These are phyloP conservation scores for Xylota segnis DNA, from an alignment of 2,888 invertebrate species.

Conservation along the genomic window DNA sequence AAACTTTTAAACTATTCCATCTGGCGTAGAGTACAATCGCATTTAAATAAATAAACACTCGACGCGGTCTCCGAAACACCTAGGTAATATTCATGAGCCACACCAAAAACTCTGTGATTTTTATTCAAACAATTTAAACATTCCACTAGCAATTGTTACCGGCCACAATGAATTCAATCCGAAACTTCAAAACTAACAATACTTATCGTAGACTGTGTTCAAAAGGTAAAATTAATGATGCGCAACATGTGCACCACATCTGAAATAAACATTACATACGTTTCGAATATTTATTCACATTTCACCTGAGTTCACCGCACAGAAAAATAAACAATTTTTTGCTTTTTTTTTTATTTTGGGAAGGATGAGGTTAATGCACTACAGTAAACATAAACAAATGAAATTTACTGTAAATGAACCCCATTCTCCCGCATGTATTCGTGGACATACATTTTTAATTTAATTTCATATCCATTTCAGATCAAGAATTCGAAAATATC, in stretches of 20 bases:
- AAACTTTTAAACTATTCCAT: not conserved
- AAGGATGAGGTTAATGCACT: conserved; percentile 56
- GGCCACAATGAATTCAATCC: conserved; percentile 17
- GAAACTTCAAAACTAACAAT: conserved; percentile 31
- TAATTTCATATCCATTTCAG: conserved; percentile 44
- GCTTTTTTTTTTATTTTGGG: conserved; percentile 29
- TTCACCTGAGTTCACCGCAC: conserved; percentile 51
- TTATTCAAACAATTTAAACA: conserved; percentile 13
- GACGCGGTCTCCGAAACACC: not conserved
- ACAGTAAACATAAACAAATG: conserved; percentile 52
- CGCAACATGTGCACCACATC: conserved; percentile 51
- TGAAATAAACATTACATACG: conserved; percentile 48
- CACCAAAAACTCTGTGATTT: not conserved
- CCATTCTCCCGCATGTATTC: conserved; percentile 6
- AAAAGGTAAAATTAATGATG: conserved; percentile 34
- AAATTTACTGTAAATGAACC: conserved; percentile 32
- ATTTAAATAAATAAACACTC: not conserved
- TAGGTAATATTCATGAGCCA: not conserved
- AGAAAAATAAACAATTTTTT: conserved; percentile 60
- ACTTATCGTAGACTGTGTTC: conserved; percentile 9
- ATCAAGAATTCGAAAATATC: conserved; percentile 1
- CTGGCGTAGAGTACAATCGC: not conserved
- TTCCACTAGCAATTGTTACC: conserved; percentile 36
- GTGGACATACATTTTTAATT: conserved; percentile 56
- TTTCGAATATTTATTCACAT: conserved; percentile 36